Base-by-base conservation (phyloP, 1,140 invertebrate species). In the Palaemon carinicauda region DNA sequence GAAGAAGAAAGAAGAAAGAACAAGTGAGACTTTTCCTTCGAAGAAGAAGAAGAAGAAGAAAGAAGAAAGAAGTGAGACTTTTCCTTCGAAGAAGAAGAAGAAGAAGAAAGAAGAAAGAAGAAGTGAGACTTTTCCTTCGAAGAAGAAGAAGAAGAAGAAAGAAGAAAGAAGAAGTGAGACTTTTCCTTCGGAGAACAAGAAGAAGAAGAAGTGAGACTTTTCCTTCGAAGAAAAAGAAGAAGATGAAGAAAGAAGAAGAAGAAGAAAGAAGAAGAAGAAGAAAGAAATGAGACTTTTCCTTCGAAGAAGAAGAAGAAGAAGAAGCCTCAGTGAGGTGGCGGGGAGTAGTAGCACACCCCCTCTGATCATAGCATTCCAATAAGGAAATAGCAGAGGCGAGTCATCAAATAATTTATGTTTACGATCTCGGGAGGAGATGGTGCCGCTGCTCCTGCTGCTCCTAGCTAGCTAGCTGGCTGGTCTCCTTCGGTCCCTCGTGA, bases 371-470 rank as follows among this genome's bases (percentile, higher is more conserved):
- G 41, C 41, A 50, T 80, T 50, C 29, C 78, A 80, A 80, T 86
- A 73, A 86, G 84, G 65, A 80, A 31, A 80, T 51, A 69, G 24
- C 24, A 73, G 73, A 86, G 80, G 56, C 60, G 29, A 80, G 77
- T 86, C 84, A 73, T 86, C 84, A 86, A 86, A 73, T 31, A 51
- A 80, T 86, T 86, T 86, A 86, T 79, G 78, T 80, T 80, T 69
- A 54, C 75, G 50, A 52, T 12, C 5, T 17, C n/a, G 65, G 77
- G 50, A 86, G 83, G 79, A n/a, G n/a, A n/a, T n/a, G n/a, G n/a
- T n/a, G n/a, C n/a, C n/a, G n/a, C n/a, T n/a, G n/a, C n/a, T n/a
- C n/a, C n/a, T n/a, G n/a, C n/a, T n/a, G n/a, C n/a, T n/a, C n/a
- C n/a, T n/a, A n/a, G n/a, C n/a, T n/a, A n/a, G n/a, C n/a, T n/a